These are phyloP conservation scores for Drosophila saltans DNA, from an alignment of 1,140 invertebrate genomes.

Conservation along the genomic window DNA sequence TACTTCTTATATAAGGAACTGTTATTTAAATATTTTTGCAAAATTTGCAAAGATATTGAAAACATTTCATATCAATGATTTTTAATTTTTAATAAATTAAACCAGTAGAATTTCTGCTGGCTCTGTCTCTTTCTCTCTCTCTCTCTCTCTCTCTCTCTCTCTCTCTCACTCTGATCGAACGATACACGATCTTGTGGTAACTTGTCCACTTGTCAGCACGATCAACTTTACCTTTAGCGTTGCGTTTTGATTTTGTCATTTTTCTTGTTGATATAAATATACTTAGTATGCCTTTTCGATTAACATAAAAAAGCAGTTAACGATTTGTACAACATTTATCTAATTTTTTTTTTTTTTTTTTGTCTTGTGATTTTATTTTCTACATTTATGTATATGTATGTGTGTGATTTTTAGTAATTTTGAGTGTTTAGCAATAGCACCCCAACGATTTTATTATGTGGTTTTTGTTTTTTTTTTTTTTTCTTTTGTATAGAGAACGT, in stretches of 20 bases:
- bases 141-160: not conserved
- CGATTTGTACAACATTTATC: constrained; percentile 82
- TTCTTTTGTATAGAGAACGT: constrained; percentile 28
- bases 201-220: constrained; percentile 56
- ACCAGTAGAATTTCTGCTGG: not conserved
- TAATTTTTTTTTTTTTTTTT: constrained; percentile 58
- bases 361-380: no score
- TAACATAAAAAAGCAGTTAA: constrained; percentile 82
- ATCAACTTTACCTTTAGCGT: constrained; percentile 46
- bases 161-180: not conserved
- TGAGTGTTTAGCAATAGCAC: constrained; percentile 20
- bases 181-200: constrained; percentile 36
- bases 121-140: not conserved
- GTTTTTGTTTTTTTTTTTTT: constrained; percentile 72
- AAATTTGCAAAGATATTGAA: no score
- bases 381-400: no score
- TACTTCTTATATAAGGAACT: no score
- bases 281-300: constrained; percentile 44
- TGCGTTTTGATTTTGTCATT: constrained; percentile 79
- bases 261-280: constrained; percentile 69
- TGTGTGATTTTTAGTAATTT: constrained; percentile 5
- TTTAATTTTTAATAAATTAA: constrained; percentile 53
- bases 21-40: no score
- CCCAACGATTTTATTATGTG: constrained; percentile 59
- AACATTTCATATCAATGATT: no score